Evolutionary conservation across 2,888 invertebrate species (phyloP).

Genomic region (Chaetogeoica ovagalla): DNA sequence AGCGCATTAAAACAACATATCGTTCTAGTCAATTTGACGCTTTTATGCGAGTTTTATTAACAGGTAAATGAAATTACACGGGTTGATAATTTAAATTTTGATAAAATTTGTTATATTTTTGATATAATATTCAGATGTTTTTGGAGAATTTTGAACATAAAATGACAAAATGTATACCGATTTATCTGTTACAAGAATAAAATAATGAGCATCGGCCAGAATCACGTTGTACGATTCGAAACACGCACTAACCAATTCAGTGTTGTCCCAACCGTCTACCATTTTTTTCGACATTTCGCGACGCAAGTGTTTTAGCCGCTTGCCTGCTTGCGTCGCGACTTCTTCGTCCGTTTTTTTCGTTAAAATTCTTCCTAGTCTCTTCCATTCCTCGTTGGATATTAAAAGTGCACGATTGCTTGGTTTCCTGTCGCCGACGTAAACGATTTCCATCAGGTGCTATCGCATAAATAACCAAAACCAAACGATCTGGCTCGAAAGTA

Average conservation of each 20-base stretch:
- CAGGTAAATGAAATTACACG: too few relatives aligned
- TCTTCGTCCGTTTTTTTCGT: constrained; percentile 19
- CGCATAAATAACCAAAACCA: not conserved
- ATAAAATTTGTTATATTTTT: too few relatives aligned
- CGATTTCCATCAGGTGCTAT: constrained; percentile 12
- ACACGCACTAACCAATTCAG: constrained; percentile 23
- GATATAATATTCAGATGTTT: too few relatives aligned
- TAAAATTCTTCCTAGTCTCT: constrained; percentile 31
- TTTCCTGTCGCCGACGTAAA: constrained; percentile 14
- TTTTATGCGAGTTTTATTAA: too few relatives aligned
- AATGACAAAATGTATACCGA: too few relatives aligned
- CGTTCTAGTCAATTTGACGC: too few relatives aligned
- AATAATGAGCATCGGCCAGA: too few relatives aligned
- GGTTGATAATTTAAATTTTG: too few relatives aligned
- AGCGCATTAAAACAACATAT: too few relatives aligned
- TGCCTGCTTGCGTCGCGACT: not conserved
- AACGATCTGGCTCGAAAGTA: not conserved
- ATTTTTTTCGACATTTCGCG: constrained; percentile 27
- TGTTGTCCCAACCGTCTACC: constrained; percentile 37
- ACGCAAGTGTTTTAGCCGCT: constrained; percentile 13
- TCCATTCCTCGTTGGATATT: constrained; percentile 44
- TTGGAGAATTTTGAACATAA: too few relatives aligned
- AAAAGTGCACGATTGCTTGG: constrained; percentile 29
- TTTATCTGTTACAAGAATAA: too few relatives aligned
- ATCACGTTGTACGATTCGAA: not conserved